Conservation (phyloP, 2,797 vertebrate species). For the Lagorchestes hirsutus region DNA sequence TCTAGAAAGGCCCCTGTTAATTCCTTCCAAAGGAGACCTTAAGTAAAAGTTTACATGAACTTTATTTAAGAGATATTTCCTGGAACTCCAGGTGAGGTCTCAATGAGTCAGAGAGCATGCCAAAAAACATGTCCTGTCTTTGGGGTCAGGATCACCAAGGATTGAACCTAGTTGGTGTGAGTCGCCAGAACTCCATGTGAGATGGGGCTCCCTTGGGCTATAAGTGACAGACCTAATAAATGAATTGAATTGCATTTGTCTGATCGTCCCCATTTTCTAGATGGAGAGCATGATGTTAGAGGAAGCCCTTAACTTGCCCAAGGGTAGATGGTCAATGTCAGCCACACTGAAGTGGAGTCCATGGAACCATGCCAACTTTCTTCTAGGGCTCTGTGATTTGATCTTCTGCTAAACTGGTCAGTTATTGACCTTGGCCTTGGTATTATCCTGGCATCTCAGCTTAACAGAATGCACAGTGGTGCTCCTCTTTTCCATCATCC, state of each 20-base stretch:
- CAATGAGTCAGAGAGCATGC: background rate
- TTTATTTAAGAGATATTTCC: background rate
- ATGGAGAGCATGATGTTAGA: background rate
- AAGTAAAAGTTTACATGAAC: background rate
- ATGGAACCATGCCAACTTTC: background rate
- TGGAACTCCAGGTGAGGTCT: background rate
- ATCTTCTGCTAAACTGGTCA: background rate
- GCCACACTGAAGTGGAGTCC: background rate
- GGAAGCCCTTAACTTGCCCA: background rate
- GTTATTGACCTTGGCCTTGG: background rate
- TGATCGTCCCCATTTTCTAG: background rate
- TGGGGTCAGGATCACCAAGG: background rate
- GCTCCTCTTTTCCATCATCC: rapidly evolving
- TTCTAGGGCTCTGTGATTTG: background rate
- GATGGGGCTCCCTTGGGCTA: too few species aligned
- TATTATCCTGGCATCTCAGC: rapidly evolving
- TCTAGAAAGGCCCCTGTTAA: background rate
- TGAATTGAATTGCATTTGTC: background rate
- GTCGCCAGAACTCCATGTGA: background rate
- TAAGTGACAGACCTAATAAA: background rate
- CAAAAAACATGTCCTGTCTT: background rate
- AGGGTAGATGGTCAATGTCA: background rate
- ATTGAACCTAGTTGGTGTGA: background rate
- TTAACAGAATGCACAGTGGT: background rate
- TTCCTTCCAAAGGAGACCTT: background rate